Conservation (phyloP, 1,140 invertebrate species). For the Drosophila tani region DNA sequence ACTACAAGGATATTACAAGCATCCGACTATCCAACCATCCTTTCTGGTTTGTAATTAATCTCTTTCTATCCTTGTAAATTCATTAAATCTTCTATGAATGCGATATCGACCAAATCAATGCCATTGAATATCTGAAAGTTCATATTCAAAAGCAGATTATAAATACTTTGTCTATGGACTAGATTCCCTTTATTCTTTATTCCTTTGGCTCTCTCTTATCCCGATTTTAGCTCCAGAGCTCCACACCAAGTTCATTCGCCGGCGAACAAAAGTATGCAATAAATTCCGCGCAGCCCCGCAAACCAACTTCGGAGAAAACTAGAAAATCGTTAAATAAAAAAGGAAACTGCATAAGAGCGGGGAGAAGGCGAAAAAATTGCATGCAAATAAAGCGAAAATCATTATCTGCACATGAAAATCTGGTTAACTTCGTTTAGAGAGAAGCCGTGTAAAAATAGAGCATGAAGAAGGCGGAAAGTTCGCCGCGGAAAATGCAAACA, state of each 20-base stretch:
- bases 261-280: constrained; percentile 50
- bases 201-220: constrained; percentile 4
- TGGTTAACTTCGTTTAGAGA: constrained; percentile 74
- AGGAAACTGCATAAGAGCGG: constrained; percentile 17
- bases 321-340: constrained; percentile 34
- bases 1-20: too few species aligned
- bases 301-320: constrained; percentile 32
- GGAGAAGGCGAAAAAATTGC: constrained; percentile 21
- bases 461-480: constrained; percentile 28
- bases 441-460: constrained; percentile 15
- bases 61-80: background rate
- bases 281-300: constrained; percentile 51
- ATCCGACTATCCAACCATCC: background rate
- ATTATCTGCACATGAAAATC: constrained; percentile 77
- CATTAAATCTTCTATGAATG: background rate
- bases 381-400: constrained; percentile 80
- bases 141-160: constrained; percentile 30
- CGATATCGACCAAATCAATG: constrained; percentile 1
- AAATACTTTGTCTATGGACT: constrained; percentile 11
- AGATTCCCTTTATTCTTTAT: background rate
- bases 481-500: constrained; percentile 51
- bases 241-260: constrained; percentile 43
- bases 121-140: constrained; percentile 2
- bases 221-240: constrained; percentile 11
- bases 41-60: background rate